phyloP scores from a whole-genome alignment of 2,113 vertebrate genomes.

The Vireo altiloquus region DNA sequence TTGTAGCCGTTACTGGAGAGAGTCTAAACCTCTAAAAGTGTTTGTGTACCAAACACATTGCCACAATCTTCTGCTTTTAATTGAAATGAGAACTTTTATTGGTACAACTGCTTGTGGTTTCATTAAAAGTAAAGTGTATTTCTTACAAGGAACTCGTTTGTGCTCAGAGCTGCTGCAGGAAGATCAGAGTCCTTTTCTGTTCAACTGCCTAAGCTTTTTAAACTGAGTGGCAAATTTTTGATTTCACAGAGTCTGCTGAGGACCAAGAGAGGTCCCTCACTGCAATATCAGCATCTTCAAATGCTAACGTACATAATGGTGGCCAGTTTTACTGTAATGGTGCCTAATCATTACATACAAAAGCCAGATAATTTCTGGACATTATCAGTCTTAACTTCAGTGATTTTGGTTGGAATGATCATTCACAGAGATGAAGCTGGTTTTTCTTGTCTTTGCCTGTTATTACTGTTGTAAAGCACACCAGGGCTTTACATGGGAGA shows the following conservation, averaged over 20 bases:
- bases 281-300: background rate
- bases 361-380: background rate
- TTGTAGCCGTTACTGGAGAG: background rate
- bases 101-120: background rate
- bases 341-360: background rate
- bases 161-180: background rate
- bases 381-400: background rate
- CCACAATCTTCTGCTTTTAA: background rate
- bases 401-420: background rate
- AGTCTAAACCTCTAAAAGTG: background rate
- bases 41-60: background rate
- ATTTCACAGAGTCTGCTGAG: background rate
- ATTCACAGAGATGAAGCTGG: background rate
- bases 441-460: background rate
- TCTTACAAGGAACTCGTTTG: background rate
- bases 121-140: background rate
- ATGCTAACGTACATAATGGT: background rate
- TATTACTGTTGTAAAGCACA: background rate
- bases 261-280: background rate
- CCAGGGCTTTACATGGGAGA: background rate
- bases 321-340: background rate
- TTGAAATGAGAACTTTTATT: background rate
- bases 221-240: background rate
- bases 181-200: background rate
- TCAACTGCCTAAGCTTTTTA: background rate